Evolutionary conservation across 2,797 vertebrate species (phyloP).

Genomic region (Ara ararauna): DNA sequence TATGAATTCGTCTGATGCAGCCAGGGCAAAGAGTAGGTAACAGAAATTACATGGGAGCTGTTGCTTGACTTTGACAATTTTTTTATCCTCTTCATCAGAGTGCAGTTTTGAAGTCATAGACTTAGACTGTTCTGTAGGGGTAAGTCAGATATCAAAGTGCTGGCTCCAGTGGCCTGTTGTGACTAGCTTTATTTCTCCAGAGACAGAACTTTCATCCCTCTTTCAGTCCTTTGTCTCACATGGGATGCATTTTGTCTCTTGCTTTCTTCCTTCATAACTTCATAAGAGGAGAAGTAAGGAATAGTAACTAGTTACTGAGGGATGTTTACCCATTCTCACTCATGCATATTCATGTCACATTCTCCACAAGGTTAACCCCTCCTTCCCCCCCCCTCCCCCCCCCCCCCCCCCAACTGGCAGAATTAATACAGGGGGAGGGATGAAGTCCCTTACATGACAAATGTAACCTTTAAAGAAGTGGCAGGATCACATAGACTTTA

Average conservation of each 20-base stretch:
- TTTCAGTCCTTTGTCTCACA: not conserved
- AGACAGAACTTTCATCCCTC: not conserved
- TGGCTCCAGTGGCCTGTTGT: conserved; percentile 4
- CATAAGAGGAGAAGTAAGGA: not conserved
- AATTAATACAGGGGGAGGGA: not conserved
- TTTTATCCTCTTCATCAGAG: not conserved
- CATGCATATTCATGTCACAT: not conserved
- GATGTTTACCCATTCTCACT: not conserved
- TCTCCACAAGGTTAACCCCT: not conserved
- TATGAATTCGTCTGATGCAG: not conserved
- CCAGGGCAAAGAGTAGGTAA: not conserved
- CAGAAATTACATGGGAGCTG: not conserved
- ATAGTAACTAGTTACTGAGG: not conserved
- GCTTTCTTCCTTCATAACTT: not conserved
- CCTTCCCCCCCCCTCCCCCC: no score
- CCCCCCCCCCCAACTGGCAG: not conserved
- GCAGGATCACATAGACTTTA: conserved; percentile 29
- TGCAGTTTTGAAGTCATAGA: not conserved
- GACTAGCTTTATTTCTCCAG: conserved; percentile 42
- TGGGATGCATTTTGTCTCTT: not conserved
- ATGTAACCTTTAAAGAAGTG: not conserved
- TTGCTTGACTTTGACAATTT: not conserved
- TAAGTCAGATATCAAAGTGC: not conserved
- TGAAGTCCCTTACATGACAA: not conserved
- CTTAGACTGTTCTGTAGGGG: not conserved